A percentile compares a stretch with the other conserved stretches of the same genome.
Conservation (phyloP, 1,140 invertebrate genomes). For the Saccostrea echinata region DNA sequence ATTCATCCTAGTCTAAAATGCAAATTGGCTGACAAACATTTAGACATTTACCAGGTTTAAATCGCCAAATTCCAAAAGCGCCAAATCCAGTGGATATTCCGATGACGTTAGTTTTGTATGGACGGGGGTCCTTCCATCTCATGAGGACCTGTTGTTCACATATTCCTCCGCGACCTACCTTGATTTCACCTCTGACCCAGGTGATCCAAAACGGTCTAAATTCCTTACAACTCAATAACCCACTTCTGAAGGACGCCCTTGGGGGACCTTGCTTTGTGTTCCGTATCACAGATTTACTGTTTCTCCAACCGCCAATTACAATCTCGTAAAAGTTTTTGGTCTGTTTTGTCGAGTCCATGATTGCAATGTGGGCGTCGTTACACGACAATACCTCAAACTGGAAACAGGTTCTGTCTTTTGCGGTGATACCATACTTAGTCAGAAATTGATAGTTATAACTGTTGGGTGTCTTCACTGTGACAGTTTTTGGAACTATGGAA, state of each 20-base stretch:
- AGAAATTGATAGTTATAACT: conserved; percentile 57
- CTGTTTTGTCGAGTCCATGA: conserved; percentile 48
- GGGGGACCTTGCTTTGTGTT: conserved; percentile 51
- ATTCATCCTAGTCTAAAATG: not conserved
- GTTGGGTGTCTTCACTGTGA: conserved; percentile 49
- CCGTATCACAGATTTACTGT: conserved; percentile 60
- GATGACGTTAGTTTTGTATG: conserved; percentile 59
- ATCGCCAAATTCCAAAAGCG: conserved; percentile 61
- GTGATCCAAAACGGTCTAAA: conserved; percentile 64
- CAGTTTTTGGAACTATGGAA: not conserved
- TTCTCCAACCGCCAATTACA: conserved; percentile 66
- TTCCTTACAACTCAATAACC: conserved; percentile 51
- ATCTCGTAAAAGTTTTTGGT: conserved; percentile 63
- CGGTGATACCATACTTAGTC: conserved; percentile 50
- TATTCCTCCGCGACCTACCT: conserved; percentile 59
- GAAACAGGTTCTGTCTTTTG: conserved; percentile 53
- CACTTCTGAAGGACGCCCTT: not conserved
- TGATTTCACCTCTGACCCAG: conserved; percentile 57
- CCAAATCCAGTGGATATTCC: conserved; percentile 65
- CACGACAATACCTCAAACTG: conserved; percentile 61
- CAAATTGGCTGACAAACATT: not conserved
- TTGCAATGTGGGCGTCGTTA: conserved; percentile 65
- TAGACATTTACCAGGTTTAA: conserved; percentile 45
- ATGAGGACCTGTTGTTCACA: conserved; percentile 58
- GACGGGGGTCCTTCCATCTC: conserved; percentile 59